Base-by-base conservation (phyloP, 2,113 vertebrate genomes). In the Sorex fumeus region DNA sequence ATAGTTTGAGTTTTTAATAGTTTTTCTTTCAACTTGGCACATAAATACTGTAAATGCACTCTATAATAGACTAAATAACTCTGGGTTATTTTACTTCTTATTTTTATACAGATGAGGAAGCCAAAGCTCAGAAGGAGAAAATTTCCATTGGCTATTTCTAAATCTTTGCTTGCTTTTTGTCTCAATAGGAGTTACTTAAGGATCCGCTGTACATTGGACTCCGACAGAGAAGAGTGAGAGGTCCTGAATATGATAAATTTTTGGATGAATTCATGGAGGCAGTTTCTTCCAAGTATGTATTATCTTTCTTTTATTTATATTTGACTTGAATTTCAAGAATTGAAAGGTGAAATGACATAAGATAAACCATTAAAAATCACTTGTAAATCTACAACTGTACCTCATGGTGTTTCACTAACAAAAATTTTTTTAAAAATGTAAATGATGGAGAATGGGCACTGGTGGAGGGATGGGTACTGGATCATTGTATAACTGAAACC, bases 191-290 rank as follows among this genome's bases (percentile, higher is more conserved):
- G 21, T 97, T 99, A 92, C 97, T 99, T 96, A 98, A 98, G 93
- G 99, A 99, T 97, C 99, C 99, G 32, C 95, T 99, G 87, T 99
- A 99, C 97, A 99, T 99, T 82, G 99, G 99, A 30, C 97, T 99
- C 90, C 99, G 98, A 85, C 99, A 99, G 87, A 99, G 98, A 96
- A 97, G 99, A 97, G 95, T 99, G 60, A 98, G 99, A 97, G 99
- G 99, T 89, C 97, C 98, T 96, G 98, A 98, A 78, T 99, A 99
- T 0, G 98, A 99, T 90, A 98, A 98, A 88, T 98, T 99, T 93
- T 97, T 99, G 97, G 99, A 99, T 95, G 99, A 99, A 97, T 99
- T 99, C 95, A 99, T 99, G 99, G 98, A 98, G 97, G 99, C 99
- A 70, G 98, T 99, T 95, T 98, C 99, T 85, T 98, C 98, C 95